phyloP scores from a whole-genome alignment of 2,113 vertebrate genomes.

The Mola mola region DNA sequence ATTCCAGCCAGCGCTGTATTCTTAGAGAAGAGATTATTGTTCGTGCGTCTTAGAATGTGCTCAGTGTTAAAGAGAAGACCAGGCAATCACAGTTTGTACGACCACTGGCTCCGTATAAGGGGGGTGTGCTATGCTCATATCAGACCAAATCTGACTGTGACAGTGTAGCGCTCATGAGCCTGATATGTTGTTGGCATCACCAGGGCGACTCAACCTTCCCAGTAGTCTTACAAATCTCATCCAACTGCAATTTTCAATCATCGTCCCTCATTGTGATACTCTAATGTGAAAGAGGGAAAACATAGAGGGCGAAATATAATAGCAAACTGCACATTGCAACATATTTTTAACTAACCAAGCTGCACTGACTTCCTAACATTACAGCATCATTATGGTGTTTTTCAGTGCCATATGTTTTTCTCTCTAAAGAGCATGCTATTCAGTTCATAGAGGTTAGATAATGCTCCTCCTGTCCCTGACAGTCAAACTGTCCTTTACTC shows the following conservation, averaged over 20 bases:
- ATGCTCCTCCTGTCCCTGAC: constrained; percentile 74
- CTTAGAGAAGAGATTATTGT: constrained; percentile 64
- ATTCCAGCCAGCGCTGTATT: constrained; percentile 30
- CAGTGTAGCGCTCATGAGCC: constrained; percentile 5
- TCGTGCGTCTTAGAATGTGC: constrained; percentile 19
- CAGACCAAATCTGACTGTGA: constrained; percentile 36
- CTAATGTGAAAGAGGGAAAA: background rate
- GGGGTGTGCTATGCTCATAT: constrained; percentile 38
- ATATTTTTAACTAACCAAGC: no score
- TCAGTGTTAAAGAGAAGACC: constrained; percentile 45
- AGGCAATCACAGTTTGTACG: constrained; percentile 44
- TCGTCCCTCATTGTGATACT: background rate
- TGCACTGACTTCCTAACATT: background rate
- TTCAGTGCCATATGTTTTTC: background rate
- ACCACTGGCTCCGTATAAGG: constrained; percentile 52
- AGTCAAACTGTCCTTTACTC: constrained; percentile 70
- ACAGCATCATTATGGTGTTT: background rate
- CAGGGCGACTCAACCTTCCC: background rate
- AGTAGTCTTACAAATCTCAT: background rate
- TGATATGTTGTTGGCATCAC: constrained; percentile 27
- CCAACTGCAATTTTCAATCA: background rate
- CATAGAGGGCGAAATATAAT: background rate
- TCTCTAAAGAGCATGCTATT: constrained; percentile 17
- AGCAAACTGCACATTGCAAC: no score
- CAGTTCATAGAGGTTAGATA: constrained; percentile 59